Base-by-base conservation (phyloP, 2,113 vertebrate genomes). In the Galemys pyrenaicus region DNA sequence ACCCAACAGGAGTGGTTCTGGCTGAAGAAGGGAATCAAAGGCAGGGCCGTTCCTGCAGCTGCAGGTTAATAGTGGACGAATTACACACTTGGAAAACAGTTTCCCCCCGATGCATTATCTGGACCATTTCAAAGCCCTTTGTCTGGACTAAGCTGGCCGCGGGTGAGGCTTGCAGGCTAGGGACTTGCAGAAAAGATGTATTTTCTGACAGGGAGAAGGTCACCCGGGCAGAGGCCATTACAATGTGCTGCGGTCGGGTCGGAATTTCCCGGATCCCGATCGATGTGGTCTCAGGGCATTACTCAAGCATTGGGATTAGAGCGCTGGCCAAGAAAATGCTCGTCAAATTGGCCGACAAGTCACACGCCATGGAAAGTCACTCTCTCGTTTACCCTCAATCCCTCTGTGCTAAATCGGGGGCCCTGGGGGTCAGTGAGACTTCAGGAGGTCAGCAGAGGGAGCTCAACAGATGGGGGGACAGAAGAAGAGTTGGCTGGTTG, bases 161-260 rank as follows among this genome's bases (percentile, higher is more conserved):
- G 74, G 95, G 96, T 90, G 70, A 94, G 82, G 88, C 58, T 82
- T 87, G 95, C 41, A 92, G 62, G 85, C 94, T 5, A 49, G 85
- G 79, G 65, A 73, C 94, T 92, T 92, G 79, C 85, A 32, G 75
- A 96, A 97, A 95, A 95, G 97, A 96, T 74, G 80, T 35, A 35
- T 97, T 97, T 97, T 94, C 97, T 95, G 96, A 95, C 97, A 95
- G 95, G 0, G n/a, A 97, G 97, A 97, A 98, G 97, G 98, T 98
- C 96, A 94, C 74, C 73, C 16, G 16, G 92, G 89, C 79, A 24
- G n/a, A 95, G 87, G 41, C 70, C 83, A 6, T 92, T 86, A 96
- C 95, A 81, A 64, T 26, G 62, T 65, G 96, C 91, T 89, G 75
- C 1, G 58, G 95, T 71, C 0, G 9, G 94, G 74, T 17, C 0